Conservation (phyloP, 2,113 vertebrate genomes). For the Candoia aspera region DNA sequence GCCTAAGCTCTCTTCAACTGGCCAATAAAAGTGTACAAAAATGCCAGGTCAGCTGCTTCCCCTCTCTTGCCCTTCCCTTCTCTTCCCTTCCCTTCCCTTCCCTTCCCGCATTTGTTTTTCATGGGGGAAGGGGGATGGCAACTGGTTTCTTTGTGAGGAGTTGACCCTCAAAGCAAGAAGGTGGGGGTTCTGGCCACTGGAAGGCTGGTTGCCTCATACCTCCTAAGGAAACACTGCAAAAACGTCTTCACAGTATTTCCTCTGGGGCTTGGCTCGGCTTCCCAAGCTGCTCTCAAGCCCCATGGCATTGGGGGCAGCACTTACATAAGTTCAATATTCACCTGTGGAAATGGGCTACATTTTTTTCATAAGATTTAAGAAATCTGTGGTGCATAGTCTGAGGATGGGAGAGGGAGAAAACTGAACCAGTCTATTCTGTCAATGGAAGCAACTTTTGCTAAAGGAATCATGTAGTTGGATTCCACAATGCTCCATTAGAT, state of each 20-base stretch:
- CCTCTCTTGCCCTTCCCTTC: not conserved
- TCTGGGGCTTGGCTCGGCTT: not conserved
- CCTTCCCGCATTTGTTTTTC: not conserved
- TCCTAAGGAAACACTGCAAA: not conserved
- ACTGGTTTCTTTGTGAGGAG: not conserved
- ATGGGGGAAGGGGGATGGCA: not conserved
- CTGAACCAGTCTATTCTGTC: not conserved
- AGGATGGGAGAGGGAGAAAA: not conserved
- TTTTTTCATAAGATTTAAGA: not conserved
- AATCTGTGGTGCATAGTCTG: not conserved
- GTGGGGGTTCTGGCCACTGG: not conserved
- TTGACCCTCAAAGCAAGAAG: not conserved
- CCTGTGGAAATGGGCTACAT: not conserved
- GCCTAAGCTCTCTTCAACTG: not conserved
- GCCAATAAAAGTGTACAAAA: not conserved
- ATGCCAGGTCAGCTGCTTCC: not conserved
- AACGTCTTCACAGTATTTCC: not conserved
- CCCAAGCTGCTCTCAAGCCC: not conserved
- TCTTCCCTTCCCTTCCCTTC: not conserved
- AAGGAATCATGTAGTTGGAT: not conserved
- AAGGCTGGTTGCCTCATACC: not conserved
- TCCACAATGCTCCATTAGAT: not conserved
- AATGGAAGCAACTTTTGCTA: too few species aligned
- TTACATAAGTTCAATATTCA: not conserved
- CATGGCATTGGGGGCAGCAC: not conserved